Percentiles rank a stretch among this genome's conserved stretches.
These are phyloP conservation scores for Papilio gigon DNA, from an alignment of 2,888 invertebrate species.

Conservation along the genomic window DNA sequence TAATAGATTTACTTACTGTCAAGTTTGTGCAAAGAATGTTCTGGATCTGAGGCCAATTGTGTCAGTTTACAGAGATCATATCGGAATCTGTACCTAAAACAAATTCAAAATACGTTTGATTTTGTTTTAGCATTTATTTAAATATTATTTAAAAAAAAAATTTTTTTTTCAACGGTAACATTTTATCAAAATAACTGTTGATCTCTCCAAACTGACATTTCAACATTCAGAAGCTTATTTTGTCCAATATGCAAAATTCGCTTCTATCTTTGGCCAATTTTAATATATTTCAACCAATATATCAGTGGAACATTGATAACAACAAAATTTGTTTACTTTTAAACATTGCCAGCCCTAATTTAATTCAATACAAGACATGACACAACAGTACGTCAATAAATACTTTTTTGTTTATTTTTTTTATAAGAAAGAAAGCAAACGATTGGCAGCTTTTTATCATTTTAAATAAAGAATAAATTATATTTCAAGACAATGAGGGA, in stretches of 20 bases:
- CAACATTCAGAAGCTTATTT: constrained; percentile 52
- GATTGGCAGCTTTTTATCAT: too few species aligned
- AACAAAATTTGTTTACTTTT: too few species aligned
- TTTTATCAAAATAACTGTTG: constrained; percentile 25
- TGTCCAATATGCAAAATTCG: constrained; percentile 56
- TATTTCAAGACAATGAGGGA: too few species aligned
- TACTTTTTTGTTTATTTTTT: too few species aligned
- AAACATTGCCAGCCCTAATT: background rate
- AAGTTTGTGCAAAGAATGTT: constrained; percentile 43
- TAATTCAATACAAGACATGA: too few species aligned
- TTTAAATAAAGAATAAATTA: background rate
- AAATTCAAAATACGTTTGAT: constrained; percentile 57
- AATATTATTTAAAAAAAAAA: background rate
- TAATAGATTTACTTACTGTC: constrained; percentile 44
- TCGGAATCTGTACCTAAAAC: constrained; percentile 66
- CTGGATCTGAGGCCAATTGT: constrained; percentile 66
- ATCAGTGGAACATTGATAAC: constrained; percentile 22
- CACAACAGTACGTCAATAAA: too few species aligned
- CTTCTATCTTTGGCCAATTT: constrained; percentile 47
- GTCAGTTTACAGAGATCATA: constrained; percentile 58
- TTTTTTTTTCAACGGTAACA: background rate
- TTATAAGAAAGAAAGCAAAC: too few species aligned
- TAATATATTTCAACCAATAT: constrained; percentile 14
- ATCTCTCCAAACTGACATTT: constrained; percentile 49
- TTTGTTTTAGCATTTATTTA: constrained; percentile 40